Evolutionary conservation across 2,888 invertebrate genomes (phyloP).

Genomic region (Tenthredo livida): DNA sequence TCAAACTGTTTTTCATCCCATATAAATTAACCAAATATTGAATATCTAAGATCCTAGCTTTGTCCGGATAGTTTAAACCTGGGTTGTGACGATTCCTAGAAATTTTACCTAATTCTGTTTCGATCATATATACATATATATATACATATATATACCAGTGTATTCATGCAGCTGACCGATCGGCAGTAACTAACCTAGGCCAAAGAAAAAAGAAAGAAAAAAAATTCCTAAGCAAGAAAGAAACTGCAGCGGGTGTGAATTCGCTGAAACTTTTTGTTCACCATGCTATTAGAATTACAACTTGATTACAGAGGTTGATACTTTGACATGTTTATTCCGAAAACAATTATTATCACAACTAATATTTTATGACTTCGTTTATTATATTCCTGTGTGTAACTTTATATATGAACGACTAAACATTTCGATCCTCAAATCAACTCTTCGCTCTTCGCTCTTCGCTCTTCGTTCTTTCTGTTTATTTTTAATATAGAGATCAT

Average conservation of each 20-base stretch:
- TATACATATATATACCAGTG: too few species aligned
- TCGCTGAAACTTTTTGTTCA: not conserved
- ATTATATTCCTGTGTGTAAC: not conserved
- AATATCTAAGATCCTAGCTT: not conserved
- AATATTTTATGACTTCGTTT: not conserved
- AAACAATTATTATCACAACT: not conserved
- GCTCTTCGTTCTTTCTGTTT: not conserved
- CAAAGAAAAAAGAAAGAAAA: not conserved
- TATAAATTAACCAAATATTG: not conserved
- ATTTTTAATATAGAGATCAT: not conserved
- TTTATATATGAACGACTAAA: not conserved
- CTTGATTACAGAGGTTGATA: slow-evolving; percentile 46
- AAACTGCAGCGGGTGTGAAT: slow-evolving; percentile 15
- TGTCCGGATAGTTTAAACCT: too few species aligned
- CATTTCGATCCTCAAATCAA: not conserved
- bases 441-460: too few species aligned
- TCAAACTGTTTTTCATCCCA: not conserved
- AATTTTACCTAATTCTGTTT: not conserved
- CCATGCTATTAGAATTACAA: slow-evolving; percentile 46
- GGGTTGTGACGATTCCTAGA: not conserved
- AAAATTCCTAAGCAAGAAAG: not conserved
- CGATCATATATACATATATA: too few species aligned
- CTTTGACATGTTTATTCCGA: not conserved
- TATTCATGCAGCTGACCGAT: not conserved
- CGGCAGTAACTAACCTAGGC: slow-evolving; percentile 14